Percentiles rank a stretch among this genome's conserved stretches.
Conservation (phyloP, 2,888 invertebrate genomes). For the Saturnia pavonia region DNA sequence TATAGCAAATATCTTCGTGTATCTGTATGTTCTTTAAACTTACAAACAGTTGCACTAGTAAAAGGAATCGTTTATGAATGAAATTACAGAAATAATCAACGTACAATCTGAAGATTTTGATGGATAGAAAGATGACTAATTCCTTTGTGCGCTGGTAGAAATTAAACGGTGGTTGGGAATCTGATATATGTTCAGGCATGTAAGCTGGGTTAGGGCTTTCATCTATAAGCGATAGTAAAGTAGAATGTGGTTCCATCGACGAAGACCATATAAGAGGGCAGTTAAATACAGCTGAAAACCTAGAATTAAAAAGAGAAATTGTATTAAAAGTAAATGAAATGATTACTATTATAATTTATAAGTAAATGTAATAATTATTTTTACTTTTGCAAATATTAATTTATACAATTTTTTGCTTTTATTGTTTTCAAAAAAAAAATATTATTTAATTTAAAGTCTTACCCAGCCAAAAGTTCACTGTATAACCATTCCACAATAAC, state of each 20-base stretch:
- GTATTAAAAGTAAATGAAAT: no score
- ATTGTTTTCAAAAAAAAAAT: not conserved
- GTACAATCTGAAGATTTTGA: not conserved
- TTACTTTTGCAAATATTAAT: no score
- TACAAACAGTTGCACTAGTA: no score
- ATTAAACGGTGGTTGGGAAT: not conserved
- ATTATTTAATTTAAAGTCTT: not conserved
- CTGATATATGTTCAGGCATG: not conserved
- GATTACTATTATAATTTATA: no score
- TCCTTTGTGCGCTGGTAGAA: not conserved
- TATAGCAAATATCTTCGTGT: no score
- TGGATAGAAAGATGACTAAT: not conserved
- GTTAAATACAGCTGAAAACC: constrained; percentile 9
- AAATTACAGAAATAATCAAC: not conserved
- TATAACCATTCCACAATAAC: constrained; percentile 8
- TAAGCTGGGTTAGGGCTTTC: constrained; percentile 59
- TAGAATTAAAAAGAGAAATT: not conserved
- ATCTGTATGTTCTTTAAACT: no score
- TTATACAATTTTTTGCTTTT: not conserved
- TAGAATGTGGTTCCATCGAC: constrained; percentile 60
- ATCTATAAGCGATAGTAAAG: constrained; percentile 51
- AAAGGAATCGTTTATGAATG: no score
- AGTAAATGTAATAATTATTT: no score
- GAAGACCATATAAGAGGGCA: constrained; percentile 60
- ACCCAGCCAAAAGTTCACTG: constrained; percentile 11